Evolutionary conservation across 2,888 invertebrate species (phyloP).

Genomic region (Beris morrisii): DNA sequence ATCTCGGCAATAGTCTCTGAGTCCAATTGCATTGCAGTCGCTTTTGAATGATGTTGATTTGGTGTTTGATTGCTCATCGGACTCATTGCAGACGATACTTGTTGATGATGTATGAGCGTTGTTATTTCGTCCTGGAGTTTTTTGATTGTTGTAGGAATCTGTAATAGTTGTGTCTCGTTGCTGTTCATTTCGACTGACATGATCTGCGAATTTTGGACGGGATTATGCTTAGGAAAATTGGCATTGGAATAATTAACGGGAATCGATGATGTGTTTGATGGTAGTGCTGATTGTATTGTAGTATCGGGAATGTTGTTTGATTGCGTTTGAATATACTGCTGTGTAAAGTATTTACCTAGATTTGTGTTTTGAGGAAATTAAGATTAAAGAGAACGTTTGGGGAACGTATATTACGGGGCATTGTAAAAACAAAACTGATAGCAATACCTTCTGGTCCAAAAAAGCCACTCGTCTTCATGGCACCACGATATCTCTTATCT

Average conservation of each 20-base stretch:
- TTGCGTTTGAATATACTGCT: constrained; percentile 26
- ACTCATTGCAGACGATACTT: constrained; percentile 2
- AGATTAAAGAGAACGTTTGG: background rate
- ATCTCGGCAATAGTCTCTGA: constrained; percentile 32
- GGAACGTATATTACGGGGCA: background rate
- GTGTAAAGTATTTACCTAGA: constrained; percentile 37
- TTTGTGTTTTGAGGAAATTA: background rate
- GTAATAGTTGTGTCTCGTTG: constrained; percentile 6
- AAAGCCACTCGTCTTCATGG: constrained; percentile 39
- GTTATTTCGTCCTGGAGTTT: constrained; percentile 32
- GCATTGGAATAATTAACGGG: constrained; percentile 31
- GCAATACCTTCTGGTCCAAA: constrained; percentile 42
- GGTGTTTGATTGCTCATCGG: background rate
- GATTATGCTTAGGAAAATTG: constrained; percentile 34
- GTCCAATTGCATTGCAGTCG: constrained; percentile 19
- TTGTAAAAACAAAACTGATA: constrained; percentile 6
- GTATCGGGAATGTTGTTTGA: constrained; percentile 34
- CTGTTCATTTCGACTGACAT: constrained; percentile 14
- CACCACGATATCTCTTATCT: constrained; percentile 40
- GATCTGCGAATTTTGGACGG: constrained; percentile 37
- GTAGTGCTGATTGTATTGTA: constrained; percentile 16
- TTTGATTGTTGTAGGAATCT: constrained; percentile 12
- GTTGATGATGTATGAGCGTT: constrained; percentile 30
- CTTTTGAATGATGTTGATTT: background rate
- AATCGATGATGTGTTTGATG: constrained; percentile 13